These are phyloP conservation scores for Falcunculus frontatus DNA, from an alignment of 2,113 vertebrate species.

Conservation along the genomic window DNA sequence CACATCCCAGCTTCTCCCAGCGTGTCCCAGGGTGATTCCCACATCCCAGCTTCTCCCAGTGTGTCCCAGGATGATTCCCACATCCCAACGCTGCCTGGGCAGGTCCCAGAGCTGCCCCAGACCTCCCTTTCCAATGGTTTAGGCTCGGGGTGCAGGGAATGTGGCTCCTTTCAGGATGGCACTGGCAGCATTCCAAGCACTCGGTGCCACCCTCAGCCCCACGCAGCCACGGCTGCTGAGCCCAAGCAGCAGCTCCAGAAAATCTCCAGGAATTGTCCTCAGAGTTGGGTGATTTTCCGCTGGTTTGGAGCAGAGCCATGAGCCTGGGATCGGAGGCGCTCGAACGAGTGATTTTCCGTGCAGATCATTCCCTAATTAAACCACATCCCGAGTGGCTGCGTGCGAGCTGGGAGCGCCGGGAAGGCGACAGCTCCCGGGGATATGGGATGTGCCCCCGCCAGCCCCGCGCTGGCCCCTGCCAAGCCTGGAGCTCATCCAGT, in stretches of 20 bases:
- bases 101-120: not conserved
- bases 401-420: not conserved
- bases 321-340: not conserved
- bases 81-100: rapidly evolving
- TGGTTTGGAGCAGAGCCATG: not conserved
- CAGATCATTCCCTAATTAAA: not conserved
- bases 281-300: not conserved
- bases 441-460: not conserved
- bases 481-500: not conserved
- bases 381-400: not conserved
- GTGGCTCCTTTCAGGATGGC: not conserved
- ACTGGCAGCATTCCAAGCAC: rapidly evolving
- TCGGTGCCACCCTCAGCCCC: not conserved
- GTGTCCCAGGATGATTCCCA: not conserved
- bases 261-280: not conserved
- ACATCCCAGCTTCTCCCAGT: too few species aligned
- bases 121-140: not conserved
- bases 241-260: not conserved
- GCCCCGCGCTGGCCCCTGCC: not conserved
- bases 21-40: too few species aligned
- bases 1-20: rapidly evolving
- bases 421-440: not conserved
- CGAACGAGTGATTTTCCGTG: rapidly evolving
- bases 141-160: rapidly evolving
- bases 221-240: rapidly evolving